phyloP scores from a whole-genome alignment of 2,797 vertebrate species.

The Paguma larvata region DNA sequence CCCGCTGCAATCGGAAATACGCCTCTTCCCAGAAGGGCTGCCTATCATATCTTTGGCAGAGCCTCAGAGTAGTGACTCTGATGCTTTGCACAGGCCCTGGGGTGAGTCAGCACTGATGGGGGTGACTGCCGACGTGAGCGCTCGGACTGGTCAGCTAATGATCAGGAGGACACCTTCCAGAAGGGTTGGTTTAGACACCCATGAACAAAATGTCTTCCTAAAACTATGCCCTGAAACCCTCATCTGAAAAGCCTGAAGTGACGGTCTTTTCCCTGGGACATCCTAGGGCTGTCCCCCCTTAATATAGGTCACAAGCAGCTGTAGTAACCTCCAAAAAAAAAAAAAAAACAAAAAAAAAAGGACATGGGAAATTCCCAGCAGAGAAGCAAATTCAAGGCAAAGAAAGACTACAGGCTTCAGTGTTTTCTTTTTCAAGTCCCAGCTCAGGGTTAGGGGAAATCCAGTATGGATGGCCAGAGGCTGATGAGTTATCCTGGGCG shows the following conservation, averaged over 20 bases:
- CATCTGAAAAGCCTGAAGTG: not conserved
- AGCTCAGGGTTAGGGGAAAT: not conserved
- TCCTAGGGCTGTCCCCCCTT: too few species aligned
- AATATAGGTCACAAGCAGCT: not conserved
- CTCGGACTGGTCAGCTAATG: not conserved
- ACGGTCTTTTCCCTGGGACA: not conserved
- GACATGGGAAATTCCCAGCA: not conserved
- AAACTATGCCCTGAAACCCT: not conserved
- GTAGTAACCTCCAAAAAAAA: not conserved
- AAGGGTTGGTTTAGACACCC: not conserved
- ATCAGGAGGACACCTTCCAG: not conserved
- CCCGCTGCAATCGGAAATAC: not conserved
- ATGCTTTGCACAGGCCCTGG: not conserved
- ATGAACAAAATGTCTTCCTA: not conserved
- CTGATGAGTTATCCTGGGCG: not conserved
- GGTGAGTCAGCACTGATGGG: constrained; percentile 22
- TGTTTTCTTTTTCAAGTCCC: constrained; percentile 16
- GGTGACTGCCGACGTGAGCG: not conserved
- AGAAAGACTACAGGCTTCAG: not conserved
- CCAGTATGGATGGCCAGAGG: not conserved
- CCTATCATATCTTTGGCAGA: constrained; percentile 10
- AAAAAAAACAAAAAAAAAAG: not conserved
- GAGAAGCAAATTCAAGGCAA: not conserved
- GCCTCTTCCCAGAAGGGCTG: constrained; percentile 61
- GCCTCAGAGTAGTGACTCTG: not conserved